Evolutionary conservation across 2,797 vertebrate species (phyloP), one percentile per base, ranked within the genome.

Genomic region (Phataginus tetradactyla): DNA sequence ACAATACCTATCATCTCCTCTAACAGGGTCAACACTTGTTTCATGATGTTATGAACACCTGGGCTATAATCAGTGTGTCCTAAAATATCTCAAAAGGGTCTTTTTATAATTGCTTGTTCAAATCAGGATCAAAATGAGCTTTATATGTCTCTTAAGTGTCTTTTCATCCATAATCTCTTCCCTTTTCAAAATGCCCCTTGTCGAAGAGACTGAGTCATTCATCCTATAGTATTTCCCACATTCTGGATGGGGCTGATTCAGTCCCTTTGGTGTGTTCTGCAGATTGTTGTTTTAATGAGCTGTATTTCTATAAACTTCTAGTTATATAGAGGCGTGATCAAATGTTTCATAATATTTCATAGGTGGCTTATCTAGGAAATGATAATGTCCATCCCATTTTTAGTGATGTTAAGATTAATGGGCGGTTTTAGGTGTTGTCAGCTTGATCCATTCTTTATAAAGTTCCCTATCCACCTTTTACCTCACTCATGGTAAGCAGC

Each of bases 161-260:
- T 81, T 86, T 86, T 90, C 49, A 75, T 71, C 69, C 12, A 1
- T 71, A 75, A 34, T 45, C 10, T 1, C 29, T 93, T 78, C 61
- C 57, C 23, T 80, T 95, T 69, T 55, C 13, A 80, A 94, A 94
- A 91, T 42, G 23, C 51, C 63, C 61, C 49, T 87, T 92, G 51
- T 39, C 72, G 86, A 94, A 91, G 96, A 93, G 88, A 93, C 64
- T 78, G 79, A 55, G 78, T 94, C 80, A 61, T 55, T 69, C 83
- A 53, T 84, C 66, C 77, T 63, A 13, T 83, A 85, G 85, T 84
- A 80, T 75, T 69, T 89, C 45, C 61, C 49, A 71, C n/a, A 12
- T 86, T 95, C 66, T 71, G 53, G 80, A 59, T 90, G 61, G 87
- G 77, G 34, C 77, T n/a, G 64, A 77, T 66, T 85, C 57, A 3